Evolutionary conservation across 2,113 vertebrate genomes (phyloP), one percentile per base, ranked within the genome.

Genomic region (Myotis lucifugus): DNA sequence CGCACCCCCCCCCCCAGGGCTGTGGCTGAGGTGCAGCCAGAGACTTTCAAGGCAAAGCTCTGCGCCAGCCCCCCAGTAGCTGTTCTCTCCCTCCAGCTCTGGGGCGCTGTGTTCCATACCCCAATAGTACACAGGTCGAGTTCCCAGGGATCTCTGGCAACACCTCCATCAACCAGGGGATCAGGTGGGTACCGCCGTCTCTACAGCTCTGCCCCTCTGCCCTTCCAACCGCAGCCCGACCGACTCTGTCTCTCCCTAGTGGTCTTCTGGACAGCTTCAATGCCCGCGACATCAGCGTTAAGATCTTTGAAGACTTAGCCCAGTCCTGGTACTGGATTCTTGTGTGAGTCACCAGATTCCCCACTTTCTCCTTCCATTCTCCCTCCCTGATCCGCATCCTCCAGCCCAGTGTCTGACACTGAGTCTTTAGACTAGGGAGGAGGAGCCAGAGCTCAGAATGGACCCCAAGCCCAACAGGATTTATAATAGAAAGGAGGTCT

Each of bases 221-320:
- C 27, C 12, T 69, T 37, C 40, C 59, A 0, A 9, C 34, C 74
- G 42, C 29, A 72, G 7, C 78, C 74, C 18, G 1, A 11, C 85
- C 92, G 61, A 96, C 48, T 67, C 56, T 32, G 0, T 87, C 50
- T 88, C 25, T 96, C 56, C 86, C 61, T 85, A 98, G 97, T 40
- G 88, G 96, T 29, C 92, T 95, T 98, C 95, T 86, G 87, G 97
- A 90, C 8, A 98, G 23, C 8, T 98, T 99, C 78, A 98, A 98
- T 66, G 98, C 98, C 79, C 98, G 96, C 61, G 98, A 99, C 2
- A 74, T 99, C 1, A 98, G 98, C 0, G 90, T 99, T 42, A 98
- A 98, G 83, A 99, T 99, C 98, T 99, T 99, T 97, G 99, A 99
- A 96, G 99, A 99, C 91, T 99, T 99, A 93, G 99, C 99, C 0